Percentiles rank a stretch among this genome's conserved stretches.
phyloP scores from a whole-genome alignment of 2,888 invertebrate species.

The Alentia gelatinosa region DNA sequence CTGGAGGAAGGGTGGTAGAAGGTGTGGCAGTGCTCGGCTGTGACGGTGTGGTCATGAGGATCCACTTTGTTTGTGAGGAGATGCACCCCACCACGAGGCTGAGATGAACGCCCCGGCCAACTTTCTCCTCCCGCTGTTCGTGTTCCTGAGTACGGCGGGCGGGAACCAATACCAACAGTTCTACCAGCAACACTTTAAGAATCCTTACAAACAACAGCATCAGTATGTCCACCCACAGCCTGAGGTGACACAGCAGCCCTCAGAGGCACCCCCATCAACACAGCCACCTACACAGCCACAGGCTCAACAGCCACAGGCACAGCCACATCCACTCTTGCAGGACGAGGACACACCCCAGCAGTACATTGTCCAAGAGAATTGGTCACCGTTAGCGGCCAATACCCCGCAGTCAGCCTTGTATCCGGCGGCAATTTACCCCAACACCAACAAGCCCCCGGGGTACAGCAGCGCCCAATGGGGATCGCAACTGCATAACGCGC shows the following conservation, averaged over 20 bases:
- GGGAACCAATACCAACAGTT: constrained; percentile 46
- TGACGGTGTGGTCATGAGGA: not conserved
- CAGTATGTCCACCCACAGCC: constrained; percentile 15
- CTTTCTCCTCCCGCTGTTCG: constrained; percentile 21
- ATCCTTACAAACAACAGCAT: not conserved
- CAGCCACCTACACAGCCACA: not conserved
- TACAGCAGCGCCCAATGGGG: not conserved
- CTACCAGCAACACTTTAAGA: constrained; percentile 30
- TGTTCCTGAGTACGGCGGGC: constrained; percentile 30
- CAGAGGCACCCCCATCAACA: not conserved
- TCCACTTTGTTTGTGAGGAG: not conserved
- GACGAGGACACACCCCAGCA: not conserved
- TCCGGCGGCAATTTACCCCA: not conserved
- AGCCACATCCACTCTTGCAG: not conserved
- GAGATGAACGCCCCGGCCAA: not conserved
- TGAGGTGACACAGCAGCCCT: not conserved
- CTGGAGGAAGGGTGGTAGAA: not conserved
- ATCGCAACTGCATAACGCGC: not conserved
- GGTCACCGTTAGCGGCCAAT: not conserved
- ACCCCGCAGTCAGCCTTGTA: not conserved
- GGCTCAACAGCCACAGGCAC: not conserved
- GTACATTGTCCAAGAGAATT: not conserved
- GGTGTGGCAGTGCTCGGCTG: not conserved
- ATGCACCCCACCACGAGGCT: not conserved
- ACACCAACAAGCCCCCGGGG: not conserved